These are phyloP conservation scores for Gephyroberyx darwinii DNA, from an alignment of 2,797 vertebrate species.

Conservation along the genomic window DNA sequence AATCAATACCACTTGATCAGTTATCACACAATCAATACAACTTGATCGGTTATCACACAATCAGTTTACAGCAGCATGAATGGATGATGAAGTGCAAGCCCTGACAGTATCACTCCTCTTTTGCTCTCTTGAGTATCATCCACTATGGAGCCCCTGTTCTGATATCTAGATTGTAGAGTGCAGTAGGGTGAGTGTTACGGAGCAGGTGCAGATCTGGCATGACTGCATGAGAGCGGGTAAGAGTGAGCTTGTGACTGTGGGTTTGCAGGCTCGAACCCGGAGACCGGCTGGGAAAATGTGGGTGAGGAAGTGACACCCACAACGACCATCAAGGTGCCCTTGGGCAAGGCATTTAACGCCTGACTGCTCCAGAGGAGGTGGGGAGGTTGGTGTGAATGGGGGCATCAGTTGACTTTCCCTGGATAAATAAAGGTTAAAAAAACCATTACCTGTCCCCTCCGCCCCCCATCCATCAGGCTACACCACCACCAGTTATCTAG, in stretches of 20 bases:
- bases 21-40: no score
- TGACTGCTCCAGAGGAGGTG: not conserved
- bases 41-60: no score
- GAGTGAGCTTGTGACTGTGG: slow-evolving; percentile 3
- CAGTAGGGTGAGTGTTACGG: slow-evolving; percentile 24
- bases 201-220: slow-evolving; percentile 30
- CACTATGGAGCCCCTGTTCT: slow-evolving; percentile 21
- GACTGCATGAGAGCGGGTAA: not conserved
- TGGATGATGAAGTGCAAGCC: slow-evolving; percentile 44
- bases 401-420: no score
- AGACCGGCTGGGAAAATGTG: slow-evolving; percentile 11
- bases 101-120: slow-evolving; percentile 1
- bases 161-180: slow-evolving; percentile 20
- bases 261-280: slow-evolving; percentile 1
- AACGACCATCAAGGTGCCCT: not conserved
- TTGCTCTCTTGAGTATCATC: no score
- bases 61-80: slow-evolving; percentile 32
- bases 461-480: not conserved
- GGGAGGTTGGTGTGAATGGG: no score
- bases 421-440: no score
- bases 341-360: slow-evolving; percentile 19
- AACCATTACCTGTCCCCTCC: not conserved
- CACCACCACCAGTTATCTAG: not conserved
- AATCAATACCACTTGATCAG: no score
- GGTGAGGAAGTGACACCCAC: slow-evolving; percentile 2